Percentiles rank a stretch among this genome's conserved stretches.
phyloP scores from a whole-genome alignment of 2,888 invertebrate genomes.

The Xylota segnis region DNA sequence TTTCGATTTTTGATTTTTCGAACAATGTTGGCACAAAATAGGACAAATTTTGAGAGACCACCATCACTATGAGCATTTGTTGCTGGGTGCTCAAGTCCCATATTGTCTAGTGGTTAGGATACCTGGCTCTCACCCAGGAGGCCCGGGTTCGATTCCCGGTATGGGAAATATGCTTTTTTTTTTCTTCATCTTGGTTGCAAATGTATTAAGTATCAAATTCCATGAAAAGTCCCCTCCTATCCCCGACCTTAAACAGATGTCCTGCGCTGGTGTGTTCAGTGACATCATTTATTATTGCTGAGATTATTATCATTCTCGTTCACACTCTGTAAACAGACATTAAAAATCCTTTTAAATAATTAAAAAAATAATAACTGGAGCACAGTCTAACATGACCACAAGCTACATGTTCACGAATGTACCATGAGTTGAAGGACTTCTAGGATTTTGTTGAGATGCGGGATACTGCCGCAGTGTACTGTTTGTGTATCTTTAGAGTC shows the following conservation, averaged over 20 bases:
- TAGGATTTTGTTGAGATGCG: not conserved
- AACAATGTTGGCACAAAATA: no score
- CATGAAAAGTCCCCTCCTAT: no score
- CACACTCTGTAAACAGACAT: not conserved
- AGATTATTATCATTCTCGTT: not conserved
- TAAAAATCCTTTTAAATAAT: slow-evolving; percentile 6
- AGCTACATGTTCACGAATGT: not conserved
- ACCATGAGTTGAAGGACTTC: not conserved
- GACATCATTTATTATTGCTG: not conserved
- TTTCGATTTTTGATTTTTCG: no score
- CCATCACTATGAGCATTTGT: not conserved
- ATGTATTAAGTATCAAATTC: no score
- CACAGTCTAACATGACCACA: not conserved
- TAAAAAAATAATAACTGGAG: not conserved
- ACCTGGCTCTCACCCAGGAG: slow-evolving; percentile 83
- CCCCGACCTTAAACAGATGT: not conserved
- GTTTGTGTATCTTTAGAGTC: not conserved
- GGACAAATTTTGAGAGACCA: no score
- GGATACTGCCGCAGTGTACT: not conserved
- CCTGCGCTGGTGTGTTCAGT: not conserved
- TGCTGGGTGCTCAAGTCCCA: slow-evolving; percentile 76
- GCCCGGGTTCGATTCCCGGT: slow-evolving; percentile 95
- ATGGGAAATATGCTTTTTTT: slow-evolving; percentile 86
- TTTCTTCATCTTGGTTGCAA: no score
- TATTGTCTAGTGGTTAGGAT: slow-evolving; percentile 83